These are phyloP conservation scores for Apus apus DNA, from an alignment of 2,113 vertebrate species.

Conservation along the genomic window DNA sequence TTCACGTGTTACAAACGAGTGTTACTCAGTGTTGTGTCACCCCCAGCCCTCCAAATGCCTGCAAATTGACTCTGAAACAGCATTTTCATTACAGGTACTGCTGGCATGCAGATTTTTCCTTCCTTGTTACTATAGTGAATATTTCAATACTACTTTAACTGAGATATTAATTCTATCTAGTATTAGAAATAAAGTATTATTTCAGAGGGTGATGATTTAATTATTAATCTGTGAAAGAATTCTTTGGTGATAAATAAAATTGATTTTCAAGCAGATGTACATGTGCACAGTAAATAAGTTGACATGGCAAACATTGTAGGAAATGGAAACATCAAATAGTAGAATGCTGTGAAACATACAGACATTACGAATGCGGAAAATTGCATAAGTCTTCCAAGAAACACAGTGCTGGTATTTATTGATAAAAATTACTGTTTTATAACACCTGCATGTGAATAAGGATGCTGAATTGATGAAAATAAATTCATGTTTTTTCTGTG, in stretches of 20 bases:
- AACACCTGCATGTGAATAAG: not conserved
- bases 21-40: constrained; percentile 56
- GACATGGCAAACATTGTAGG: not conserved
- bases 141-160: constrained; percentile 38
- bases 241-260: constrained; percentile 53
- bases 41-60: constrained; percentile 18
- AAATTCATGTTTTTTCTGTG: not conserved
- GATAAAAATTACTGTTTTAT: not conserved
- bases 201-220: constrained; percentile 52
- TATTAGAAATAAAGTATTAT: constrained; percentile 62
- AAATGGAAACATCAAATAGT: not conserved
- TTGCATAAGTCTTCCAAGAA: constrained; percentile 39
- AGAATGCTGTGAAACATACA: not conserved
- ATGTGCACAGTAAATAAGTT: constrained; percentile 14
- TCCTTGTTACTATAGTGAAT: constrained; percentile 43
- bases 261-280: constrained; percentile 33
- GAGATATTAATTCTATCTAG: constrained; percentile 56
- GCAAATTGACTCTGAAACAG: constrained; percentile 27
- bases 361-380: not conserved
- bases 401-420: not conserved
- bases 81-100: constrained; percentile 56
- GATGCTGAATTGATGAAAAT: constrained; percentile 17
- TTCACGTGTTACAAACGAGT: constrained; percentile 37
- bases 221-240: constrained; percentile 54
- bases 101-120: constrained; percentile 49